Base-by-base conservation (phyloP, 2,888 invertebrate genomes). In the Tetragonisca angustula region DNA sequence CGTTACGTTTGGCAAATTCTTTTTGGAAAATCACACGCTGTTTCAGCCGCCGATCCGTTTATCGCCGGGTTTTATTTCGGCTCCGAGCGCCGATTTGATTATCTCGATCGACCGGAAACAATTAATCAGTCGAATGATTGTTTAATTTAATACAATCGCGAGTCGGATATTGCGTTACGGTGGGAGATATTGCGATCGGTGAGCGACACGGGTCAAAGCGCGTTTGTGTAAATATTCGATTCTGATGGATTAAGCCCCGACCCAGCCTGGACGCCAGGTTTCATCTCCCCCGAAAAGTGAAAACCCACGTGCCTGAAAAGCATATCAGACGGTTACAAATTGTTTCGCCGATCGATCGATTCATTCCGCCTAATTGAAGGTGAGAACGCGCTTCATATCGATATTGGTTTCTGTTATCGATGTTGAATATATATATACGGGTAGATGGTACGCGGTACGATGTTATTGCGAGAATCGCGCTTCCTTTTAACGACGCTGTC, bases 121-220 rank as follows among this genome's bases (percentile, higher is more conserved):
- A 74, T 79, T 74, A 70, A 74, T 80, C 70, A 36, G 43, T 17
- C 65, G 56, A 56, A 70, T 69, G 49, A 43, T 43, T 36, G 69
- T 79, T 79, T 79, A 74, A 65, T 65, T 65, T 32, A 43, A 73
- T 73, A 49, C 17, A 17, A 65, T 43, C 32, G 54, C 43, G 27
- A 27, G 32, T 11, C 17, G 9, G 27, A 54, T 32, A 77, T 56
- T 21, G 49, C 43, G n/a, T 50, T 13, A 9, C 36, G 43, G 36
- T 4, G 17, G 32, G 9, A 36, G 36, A 36, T 9, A 9, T n/a
- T n/a, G 36, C 36, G 36, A 36, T 9, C 36, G 36, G 36, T 6
- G 43, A 52, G 6, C n/a, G 4, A 5, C n/a, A 6, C 71, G 36
- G 71, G 5, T 43, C 13, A 71, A 19, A 71, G 56, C 17, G 11